A percentile compares a stretch with the other conserved stretches of the same genome.
Evolutionary conservation across 2,797 vertebrate species (phyloP).

Genomic region (Platalea minor): DNA sequence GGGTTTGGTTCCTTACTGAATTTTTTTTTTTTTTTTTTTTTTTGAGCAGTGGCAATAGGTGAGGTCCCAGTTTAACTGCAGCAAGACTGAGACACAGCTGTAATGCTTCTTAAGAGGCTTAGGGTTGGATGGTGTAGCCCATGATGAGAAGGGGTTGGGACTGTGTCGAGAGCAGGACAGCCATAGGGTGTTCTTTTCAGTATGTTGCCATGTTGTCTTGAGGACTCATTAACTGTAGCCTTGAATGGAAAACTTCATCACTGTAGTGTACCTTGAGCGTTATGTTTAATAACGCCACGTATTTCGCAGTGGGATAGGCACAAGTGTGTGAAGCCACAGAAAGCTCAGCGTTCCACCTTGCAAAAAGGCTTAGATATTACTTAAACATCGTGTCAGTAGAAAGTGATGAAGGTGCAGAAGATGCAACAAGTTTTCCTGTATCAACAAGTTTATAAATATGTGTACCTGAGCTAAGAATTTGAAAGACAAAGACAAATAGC

Average conservation of each 20-base stretch:
- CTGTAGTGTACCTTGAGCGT: not conserved
- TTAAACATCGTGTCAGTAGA: not conserved
- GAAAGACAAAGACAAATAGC: not conserved
- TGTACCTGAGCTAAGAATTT: not conserved
- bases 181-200: not conserved
- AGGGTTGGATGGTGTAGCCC: not conserved
- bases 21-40: not conserved
- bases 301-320: not conserved
- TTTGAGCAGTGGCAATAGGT: not conserved
- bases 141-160: not conserved
- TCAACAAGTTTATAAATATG: not conserved
- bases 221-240: not conserved
- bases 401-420: not conserved
- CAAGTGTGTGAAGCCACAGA: not conserved
- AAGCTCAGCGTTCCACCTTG: not conserved
- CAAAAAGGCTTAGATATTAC: not conserved
- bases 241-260: not conserved
- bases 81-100: not conserved
- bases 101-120: not conserved
- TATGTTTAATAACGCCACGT: not conserved
- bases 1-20: not conserved
- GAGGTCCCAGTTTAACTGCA: not conserved
- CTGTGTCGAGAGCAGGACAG: not conserved
- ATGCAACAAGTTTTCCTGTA: not conserved
- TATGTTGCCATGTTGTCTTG: not conserved